Evolutionary conservation across 2,113 vertebrate genomes (phyloP), one percentile per base, ranked within the genome.

Genomic region (Nestor notabilis): DNA sequence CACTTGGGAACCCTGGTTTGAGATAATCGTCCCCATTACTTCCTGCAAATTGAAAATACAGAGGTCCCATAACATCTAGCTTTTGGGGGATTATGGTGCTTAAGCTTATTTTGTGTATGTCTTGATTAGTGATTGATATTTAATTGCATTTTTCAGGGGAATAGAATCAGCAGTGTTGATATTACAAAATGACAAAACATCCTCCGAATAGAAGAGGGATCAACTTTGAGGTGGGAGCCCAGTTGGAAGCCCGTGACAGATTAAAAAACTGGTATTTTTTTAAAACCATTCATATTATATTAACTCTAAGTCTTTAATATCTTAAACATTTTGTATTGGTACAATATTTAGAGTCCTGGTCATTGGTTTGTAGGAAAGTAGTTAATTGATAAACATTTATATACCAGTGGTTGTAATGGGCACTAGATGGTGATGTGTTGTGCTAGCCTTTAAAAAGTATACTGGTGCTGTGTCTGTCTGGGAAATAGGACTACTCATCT

Each of bases 201-300:
- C 99, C 99, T 95, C 99, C 99, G 74, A 99, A 99, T 98, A 98
- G 99, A 97, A 98, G 99, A 97, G 99, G 99, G 96, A 99, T 99
- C 98, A 98, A 97, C 96, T 99, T 99, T 97, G 99, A 99, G 98
- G 99, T 99, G 93, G 99, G 99, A 98, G 99, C 99, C 97, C 99
- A 99, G 94, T 98, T 99, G 95, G 99, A 99, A 98, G 99, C 99
- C 75, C 98, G 99, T 95, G 99, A 99, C 98, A 98, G 98, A 94
- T 99, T 99, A 96, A 99, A 99, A 98, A 99, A 99, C 98, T 99
- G 99, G 99, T 99, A 99, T 96, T 98, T 98, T 97, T 97, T 97
- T 95, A 93, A 96, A 85, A 95, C 89, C 95, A 97, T 97, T 98
- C 95, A 95, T 98, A 64, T 96, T 97, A 52, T 97, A 91, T 96